Conservation (phyloP, 2,113 vertebrate genomes). For the Macaca mulatta region DNA sequence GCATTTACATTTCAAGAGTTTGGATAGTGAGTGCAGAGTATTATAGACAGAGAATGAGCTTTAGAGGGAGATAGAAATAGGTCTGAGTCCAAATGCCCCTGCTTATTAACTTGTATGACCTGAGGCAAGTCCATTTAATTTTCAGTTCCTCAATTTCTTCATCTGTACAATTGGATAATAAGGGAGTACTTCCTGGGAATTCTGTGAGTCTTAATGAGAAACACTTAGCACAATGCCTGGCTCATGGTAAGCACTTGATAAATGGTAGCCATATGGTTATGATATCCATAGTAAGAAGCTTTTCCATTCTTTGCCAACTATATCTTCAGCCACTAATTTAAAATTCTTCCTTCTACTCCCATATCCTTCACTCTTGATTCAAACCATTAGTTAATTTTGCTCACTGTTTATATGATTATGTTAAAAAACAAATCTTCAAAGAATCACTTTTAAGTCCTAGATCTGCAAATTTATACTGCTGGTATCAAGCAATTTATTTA, state of each 20-base stretch:
- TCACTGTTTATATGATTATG: not conserved
- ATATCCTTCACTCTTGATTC: slow-evolving; percentile 9
- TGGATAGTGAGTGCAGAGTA: not conserved
- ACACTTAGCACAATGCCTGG: not conserved
- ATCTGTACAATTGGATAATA: slow-evolving; percentile 36
- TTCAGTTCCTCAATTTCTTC: slow-evolving; percentile 53
- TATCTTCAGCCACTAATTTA: not conserved
- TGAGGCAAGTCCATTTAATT: not conserved
- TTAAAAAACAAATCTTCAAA: not conserved
- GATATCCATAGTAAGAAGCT: not conserved
- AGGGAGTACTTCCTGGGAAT: not conserved
- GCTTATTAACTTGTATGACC: not conserved
- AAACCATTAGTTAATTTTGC: not conserved
- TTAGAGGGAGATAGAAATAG: not conserved
- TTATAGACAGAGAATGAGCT: not conserved
- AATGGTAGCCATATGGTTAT: not conserved
- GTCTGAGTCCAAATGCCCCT: not conserved
- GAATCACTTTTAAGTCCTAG: not conserved
- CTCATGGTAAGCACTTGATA: not conserved
- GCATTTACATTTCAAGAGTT: slow-evolving; percentile 49
- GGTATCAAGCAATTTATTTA: not conserved
- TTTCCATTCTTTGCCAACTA: not conserved
- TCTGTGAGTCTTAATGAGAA: slow-evolving; percentile 44
- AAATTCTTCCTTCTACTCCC: slow-evolving; percentile 2
- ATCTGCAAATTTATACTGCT: not conserved